phyloP scores from a whole-genome alignment of 2,113 vertebrate species.

The Sula dactylatra region DNA sequence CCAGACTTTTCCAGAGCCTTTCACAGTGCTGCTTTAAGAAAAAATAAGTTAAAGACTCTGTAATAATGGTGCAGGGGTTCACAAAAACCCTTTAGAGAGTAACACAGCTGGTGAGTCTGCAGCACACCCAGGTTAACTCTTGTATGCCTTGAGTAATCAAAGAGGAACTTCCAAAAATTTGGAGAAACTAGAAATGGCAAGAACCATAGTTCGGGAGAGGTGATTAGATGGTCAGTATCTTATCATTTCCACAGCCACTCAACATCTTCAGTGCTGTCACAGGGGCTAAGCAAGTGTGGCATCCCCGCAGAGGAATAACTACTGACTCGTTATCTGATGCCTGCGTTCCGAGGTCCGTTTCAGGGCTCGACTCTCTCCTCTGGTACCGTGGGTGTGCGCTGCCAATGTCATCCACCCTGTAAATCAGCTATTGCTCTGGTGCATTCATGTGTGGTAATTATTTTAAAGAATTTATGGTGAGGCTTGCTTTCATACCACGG shows the following conservation, averaged over 20 bases:
- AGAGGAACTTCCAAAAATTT: neutral
- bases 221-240: too few species aligned
- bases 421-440: neutral
- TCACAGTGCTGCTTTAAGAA: neutral
- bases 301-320: neutral
- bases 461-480: neutral
- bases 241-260: neutral
- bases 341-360: rapidly evolving
- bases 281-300: neutral
- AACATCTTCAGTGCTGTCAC: neutral
- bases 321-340: neutral
- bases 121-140: neutral
- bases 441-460: neutral
- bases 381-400: neutral
- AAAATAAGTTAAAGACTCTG: neutral
- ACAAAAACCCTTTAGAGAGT: neutral
- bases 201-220: neutral
- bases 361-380: neutral
- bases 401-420: neutral
- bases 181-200: neutral
- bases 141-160: neutral
- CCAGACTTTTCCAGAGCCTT: neutral
- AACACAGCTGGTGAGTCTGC: neutral
- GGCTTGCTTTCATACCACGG: neutral
- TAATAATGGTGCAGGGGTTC: neutral